Conservation (phyloP, 2,888 invertebrate species). For the Hedya salicella region DNA sequence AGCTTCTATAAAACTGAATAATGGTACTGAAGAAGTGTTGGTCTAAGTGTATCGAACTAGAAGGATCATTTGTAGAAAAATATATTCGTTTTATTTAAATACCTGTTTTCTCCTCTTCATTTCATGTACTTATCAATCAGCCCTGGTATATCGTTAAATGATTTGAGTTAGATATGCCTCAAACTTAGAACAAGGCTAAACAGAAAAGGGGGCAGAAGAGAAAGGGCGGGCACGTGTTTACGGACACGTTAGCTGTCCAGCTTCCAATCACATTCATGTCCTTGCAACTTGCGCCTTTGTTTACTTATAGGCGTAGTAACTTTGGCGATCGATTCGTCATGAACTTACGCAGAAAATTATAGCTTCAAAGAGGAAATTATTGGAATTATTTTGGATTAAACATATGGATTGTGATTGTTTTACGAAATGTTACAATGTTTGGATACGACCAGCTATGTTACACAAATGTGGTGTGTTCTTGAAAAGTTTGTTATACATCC, state of each 20-base stretch:
- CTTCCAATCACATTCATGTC: conserved; percentile 15
- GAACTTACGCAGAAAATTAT: not conserved
- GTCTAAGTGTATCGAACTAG: too few species aligned
- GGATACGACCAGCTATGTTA: too few species aligned
- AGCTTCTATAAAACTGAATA: too few species aligned
- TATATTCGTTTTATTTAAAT: too few species aligned
- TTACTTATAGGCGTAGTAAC: conserved; percentile 14
- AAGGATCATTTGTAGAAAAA: too few species aligned
- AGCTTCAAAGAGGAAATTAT: not conserved
- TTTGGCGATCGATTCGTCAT: conserved; percentile 4
- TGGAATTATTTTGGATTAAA: not conserved
- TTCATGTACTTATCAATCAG: not conserved
- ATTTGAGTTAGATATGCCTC: not conserved
- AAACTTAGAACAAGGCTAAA: not conserved
- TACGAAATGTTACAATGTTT: too few species aligned
- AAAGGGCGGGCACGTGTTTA: conserved; percentile 26
- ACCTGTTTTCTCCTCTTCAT: too few species aligned
- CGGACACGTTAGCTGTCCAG: conserved; percentile 14
- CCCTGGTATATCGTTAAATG: not conserved
- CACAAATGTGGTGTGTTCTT: too few species aligned
- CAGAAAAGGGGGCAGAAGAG: conserved; percentile 22
- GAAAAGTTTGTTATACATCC: too few species aligned
- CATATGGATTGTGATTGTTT: too few species aligned
- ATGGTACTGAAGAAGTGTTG: too few species aligned
- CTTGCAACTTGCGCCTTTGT: conserved; percentile 28